Evolutionary conservation across 2,888 invertebrate genomes (phyloP), one percentile per base, ranked within the genome.

Genomic region (Xestia ashworthii): DNA sequence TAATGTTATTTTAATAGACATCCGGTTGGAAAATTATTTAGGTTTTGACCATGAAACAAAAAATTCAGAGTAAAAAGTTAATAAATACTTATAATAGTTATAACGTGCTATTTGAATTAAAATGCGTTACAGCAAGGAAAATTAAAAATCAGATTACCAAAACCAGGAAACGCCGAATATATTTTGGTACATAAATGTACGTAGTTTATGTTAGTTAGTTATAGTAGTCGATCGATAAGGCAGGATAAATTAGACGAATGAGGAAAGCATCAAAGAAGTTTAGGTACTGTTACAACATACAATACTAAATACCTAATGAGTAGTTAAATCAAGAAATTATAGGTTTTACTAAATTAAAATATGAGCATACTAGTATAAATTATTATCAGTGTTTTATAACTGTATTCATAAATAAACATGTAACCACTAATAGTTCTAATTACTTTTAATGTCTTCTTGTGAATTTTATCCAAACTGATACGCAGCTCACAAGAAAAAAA

Each of bases 1-100:
- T 71, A 16, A 46, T 80, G 72, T 11, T 16, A 48, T 25, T 70
- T 41, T 55, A 48, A 75, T 66, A 22, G 32, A 32, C 46, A 46
- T n/a, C 19, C 11, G 16, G 4, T 38, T 44, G n/a, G n/a, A 32
- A 66, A 65, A 53, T n/a, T 38, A 77, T n/a, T 32, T 19, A 44
- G 48, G 16, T 60, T n/a, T n/a, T n/a, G n/a, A n/a, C 53, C 4
- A 55, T 55, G 53, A 53, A 53, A 53, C 53, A 53, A 53, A 53
- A 22, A 53, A 50, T 22, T 8, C 8, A 8, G 9, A 6, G 19
- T 19, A 6, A 3, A 50, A 3, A 50, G 46, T 48, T 48, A 48
- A 12, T 9, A 44, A 48, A 48, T 12, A 3, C 14, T 3, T 48
- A 48, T 14, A 46, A 46, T 14, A 11, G n/a, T n/a, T 53, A 53